phyloP scores from a whole-genome alignment of 2,797 vertebrate species.

The Falco rusticolus region DNA sequence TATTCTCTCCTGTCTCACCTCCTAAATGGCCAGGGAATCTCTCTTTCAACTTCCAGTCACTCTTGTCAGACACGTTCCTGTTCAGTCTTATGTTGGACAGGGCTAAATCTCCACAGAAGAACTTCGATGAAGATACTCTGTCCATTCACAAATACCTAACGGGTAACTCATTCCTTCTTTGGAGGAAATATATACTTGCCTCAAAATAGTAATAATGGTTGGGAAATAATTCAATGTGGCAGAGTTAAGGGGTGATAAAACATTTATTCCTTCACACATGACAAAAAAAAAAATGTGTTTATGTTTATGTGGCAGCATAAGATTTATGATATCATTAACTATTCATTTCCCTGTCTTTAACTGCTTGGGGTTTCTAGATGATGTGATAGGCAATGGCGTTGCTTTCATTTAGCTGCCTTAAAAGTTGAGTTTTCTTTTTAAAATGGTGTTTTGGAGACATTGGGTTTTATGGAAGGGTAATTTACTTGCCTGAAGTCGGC shows the following conservation, averaged over 20 bases:
- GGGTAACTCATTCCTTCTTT: not conserved
- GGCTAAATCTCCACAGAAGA: not conserved
- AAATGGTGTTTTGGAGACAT: not conserved
- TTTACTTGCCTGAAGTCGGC: not conserved
- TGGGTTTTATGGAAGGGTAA: not conserved
- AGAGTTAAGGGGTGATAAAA: not conserved
- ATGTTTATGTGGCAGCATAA: not conserved
- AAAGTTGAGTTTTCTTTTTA: not conserved
- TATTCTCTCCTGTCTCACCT: not conserved
- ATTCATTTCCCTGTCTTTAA: slow-evolving; percentile 25
- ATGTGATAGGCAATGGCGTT: not conserved
- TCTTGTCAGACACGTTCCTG: not conserved
- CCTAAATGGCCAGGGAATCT: not conserved
- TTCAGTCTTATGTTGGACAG: not conserved
- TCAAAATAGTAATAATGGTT: not conserved
- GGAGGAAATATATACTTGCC: not conserved
- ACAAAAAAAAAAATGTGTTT: slow-evolving; percentile 25
- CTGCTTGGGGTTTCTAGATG: not conserved
- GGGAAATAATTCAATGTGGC: not conserved
- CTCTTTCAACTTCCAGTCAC: not conserved
- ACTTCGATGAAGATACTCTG: accelerated
- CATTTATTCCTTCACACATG: not conserved
- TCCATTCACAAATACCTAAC: not conserved
- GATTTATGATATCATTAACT: slow-evolving; percentile 53
- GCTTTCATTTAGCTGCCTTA: not conserved